These are phyloP conservation scores for Albula glossodonta DNA, from an alignment of 2,113 vertebrate species.

Conservation along the genomic window DNA sequence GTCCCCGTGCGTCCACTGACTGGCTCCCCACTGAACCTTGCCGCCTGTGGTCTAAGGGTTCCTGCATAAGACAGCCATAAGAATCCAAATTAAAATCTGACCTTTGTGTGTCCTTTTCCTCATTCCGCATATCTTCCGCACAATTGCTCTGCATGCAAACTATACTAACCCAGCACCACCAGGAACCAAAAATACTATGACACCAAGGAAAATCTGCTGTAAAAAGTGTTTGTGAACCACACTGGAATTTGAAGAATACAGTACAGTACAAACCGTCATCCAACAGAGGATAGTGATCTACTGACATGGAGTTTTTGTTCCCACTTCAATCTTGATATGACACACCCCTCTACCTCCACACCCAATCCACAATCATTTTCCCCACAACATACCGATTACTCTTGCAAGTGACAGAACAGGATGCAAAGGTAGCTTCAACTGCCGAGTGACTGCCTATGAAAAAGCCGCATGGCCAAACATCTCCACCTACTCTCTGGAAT, in stretches of 20 bases:
- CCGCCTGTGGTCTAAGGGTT: conserved; percentile 81
- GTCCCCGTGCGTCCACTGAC: conserved; percentile 78
- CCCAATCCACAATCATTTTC: not conserved
- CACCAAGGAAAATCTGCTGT: not conserved
- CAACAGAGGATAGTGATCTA: not conserved
- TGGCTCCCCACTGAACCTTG: conserved; percentile 74
- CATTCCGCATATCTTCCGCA: not conserved
- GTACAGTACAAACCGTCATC: not conserved
- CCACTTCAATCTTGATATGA: not conserved
- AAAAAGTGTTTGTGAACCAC: not conserved
- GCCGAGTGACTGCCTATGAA: not conserved
- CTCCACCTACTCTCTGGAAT: not conserved
- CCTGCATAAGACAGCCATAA: conserved; percentile 62
- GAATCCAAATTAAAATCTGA: no score
- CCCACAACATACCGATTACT: not conserved
- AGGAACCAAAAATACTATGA: not conserved
- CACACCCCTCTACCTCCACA: not conserved
- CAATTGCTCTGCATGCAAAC: not conserved
- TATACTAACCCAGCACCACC: conserved; percentile 27
- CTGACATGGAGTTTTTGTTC: not conserved
- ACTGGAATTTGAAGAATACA: not conserved
- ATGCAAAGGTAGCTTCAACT: not conserved
- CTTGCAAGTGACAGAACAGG: not conserved
- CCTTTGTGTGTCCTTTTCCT: no score
- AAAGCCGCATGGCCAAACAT: no score